Conservation (phyloP, 2,113 vertebrate genomes). For the Sitta europaea region DNA sequence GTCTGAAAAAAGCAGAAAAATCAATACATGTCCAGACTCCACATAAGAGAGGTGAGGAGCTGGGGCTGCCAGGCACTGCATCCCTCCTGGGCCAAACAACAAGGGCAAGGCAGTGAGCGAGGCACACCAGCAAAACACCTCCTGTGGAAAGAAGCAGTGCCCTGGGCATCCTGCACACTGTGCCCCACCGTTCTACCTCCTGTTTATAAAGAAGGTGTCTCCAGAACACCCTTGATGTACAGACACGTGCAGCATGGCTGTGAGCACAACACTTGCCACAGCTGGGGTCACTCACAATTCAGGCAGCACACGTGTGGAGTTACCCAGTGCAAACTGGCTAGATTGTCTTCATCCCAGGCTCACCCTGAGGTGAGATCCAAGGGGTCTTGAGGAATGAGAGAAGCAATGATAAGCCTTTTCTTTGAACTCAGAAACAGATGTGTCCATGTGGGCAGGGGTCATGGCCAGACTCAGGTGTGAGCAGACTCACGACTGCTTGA, state of each 20-base stretch:
- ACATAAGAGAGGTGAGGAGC: constrained; percentile 35
- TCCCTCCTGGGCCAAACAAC: neutral
- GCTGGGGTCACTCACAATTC: neutral
- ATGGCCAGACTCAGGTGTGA: neutral
- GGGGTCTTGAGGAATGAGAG: neutral
- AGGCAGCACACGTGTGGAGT: neutral
- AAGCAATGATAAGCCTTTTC: neutral
- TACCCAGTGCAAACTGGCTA: neutral
- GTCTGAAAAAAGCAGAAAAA: constrained; percentile 71
- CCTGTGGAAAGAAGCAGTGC: neutral
- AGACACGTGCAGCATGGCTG: accelerated
- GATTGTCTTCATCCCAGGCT: neutral
- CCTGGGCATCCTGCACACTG: accelerated
- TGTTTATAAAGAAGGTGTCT: neutral
- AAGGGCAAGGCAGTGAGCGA: neutral
- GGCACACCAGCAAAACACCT: neutral
- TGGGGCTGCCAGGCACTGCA: constrained; percentile 42
- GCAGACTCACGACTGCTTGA: neutral
- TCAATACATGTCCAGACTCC: constrained; percentile 71
- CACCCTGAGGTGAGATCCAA: neutral
- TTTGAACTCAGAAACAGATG: neutral
- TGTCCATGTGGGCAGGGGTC: accelerated
- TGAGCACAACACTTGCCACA: accelerated
- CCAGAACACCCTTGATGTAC: accelerated
- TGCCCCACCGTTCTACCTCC: neutral